A percentile compares a stretch with the other conserved stretches of the same genome.
phyloP scores from a whole-genome alignment of 2,113 vertebrate species.

The Aegithalos caudatus region DNA sequence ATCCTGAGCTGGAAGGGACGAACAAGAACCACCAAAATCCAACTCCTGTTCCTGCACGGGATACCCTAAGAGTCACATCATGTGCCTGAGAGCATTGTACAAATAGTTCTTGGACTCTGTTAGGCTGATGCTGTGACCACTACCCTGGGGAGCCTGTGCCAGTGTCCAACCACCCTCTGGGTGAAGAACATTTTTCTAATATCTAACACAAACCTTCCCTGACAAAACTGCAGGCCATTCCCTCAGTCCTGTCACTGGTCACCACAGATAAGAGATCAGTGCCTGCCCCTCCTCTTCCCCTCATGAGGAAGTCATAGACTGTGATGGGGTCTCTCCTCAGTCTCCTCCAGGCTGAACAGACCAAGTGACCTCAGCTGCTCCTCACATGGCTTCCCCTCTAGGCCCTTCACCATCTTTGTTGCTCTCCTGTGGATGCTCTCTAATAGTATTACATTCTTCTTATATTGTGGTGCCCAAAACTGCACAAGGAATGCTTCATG shows the following conservation, averaged over 20 bases:
- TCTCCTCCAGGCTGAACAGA: neutral
- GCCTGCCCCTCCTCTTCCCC: rapidly evolving
- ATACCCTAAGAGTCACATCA: neutral
- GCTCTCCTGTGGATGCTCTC: neutral
- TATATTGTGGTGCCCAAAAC: too few species aligned
- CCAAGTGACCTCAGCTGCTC: neutral
- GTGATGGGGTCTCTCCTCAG: neutral
- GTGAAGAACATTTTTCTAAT: neutral
- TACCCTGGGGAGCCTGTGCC: too few species aligned
- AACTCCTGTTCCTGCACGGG: neutral
- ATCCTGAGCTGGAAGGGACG: neutral
- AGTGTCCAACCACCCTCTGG: rapidly evolving
- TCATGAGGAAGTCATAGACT: neutral
- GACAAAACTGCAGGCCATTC: neutral
- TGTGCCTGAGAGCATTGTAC: neutral
- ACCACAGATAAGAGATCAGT: neutral
- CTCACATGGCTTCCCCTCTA: rapidly evolving
- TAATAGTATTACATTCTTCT: neutral
- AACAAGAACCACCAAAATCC: too few species aligned
- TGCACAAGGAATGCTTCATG: rapidly evolving
- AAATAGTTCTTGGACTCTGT: neutral
- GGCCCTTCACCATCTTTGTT: neutral
- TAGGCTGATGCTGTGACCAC: neutral
- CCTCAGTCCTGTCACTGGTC: neutral
- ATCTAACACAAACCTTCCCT: neutral